Base-by-base conservation (phyloP, 2,113 vertebrate genomes). In the Notiomystis cincta region DNA sequence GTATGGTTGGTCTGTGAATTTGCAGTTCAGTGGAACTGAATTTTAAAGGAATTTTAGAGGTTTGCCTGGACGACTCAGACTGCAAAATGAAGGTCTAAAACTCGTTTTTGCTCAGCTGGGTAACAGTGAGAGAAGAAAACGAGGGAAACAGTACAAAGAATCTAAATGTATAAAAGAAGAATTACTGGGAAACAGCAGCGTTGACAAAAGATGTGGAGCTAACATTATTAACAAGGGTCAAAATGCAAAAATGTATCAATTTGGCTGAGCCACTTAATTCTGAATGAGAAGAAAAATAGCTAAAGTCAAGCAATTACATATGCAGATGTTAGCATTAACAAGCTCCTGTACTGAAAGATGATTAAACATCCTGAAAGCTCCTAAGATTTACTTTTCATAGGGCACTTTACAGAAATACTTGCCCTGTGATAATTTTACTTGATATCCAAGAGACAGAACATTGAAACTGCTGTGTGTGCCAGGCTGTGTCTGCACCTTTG, bases 331-430 rank as follows among this genome's bases (percentile, higher is more conserved):
- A 84, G 60, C 60, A 82, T 64, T 89, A 95, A 93, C 17, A 27
- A 91, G 77, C 60, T 89, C 65, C 69, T 62, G 93, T 87, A 50
- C 65, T 90, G 67, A 86, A 95, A 96, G 87, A 88, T 90, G 92
- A 97, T 96, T 95, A 97, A 95, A 84, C 62, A 80, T 56, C 87
- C 72, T 18, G 58, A 95, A 97, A 96, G 53, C 51, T 78, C 80
- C 72, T 61, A 92, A 89, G 87, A 93, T 93, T 94, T 91, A 91
- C 69, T 89, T 84, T 95, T 85, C 77, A 64, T 47, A 31, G 2
- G 9, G 72, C 48, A 61, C 45, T 93, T 93, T 22, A 66, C 47
- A 61, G 82, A 81, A 95, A 96, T 45, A 61, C 11, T 22, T 45
- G 60, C n/a, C n/a, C 76, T 77, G 91, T 31, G 66, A 62, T n/a